Conservation (phyloP, 1,140 invertebrate genomes). For the Drosophila virilis region DNA sequence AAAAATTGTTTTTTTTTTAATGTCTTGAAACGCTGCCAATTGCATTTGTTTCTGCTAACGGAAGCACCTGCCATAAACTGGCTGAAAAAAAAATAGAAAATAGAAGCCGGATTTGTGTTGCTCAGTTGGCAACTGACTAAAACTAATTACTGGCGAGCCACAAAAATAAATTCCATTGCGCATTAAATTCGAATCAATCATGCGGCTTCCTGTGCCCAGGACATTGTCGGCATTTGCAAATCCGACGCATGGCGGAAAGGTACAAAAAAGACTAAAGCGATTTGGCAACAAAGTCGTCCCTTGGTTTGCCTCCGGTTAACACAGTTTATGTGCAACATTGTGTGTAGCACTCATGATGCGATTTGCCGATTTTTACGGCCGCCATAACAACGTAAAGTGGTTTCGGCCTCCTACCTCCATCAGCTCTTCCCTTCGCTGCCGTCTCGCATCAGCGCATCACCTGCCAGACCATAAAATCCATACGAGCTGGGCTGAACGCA, state of each 20-base stretch:
- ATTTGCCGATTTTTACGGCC: constrained; percentile 56
- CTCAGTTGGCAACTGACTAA: constrained; percentile 62
- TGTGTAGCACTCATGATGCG: constrained; percentile 44
- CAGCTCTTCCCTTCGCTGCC: not conserved
- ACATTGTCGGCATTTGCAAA: constrained; percentile 45
- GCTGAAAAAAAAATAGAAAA: constrained; percentile 15
- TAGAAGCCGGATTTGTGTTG: constrained; percentile 34
- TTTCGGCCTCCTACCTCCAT: not conserved
- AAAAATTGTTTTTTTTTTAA: constrained; percentile 18
- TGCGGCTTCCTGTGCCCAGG: constrained; percentile 32
- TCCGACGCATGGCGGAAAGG: constrained; percentile 14
- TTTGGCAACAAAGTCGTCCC: constrained; percentile 36
- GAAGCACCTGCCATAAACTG: constrained; percentile 66
- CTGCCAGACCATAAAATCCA: constrained; percentile 56
- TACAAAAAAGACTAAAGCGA: constrained; percentile 25
- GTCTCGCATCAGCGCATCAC: constrained; percentile 19
- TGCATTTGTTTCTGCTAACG: constrained; percentile 29
- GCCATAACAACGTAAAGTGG: constrained; percentile 51
- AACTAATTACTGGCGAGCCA: constrained; percentile 63
- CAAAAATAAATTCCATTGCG: constrained; percentile 50
- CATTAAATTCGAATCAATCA: constrained; percentile 81
- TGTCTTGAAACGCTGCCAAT: constrained; percentile 57
- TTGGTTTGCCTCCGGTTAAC: not conserved
- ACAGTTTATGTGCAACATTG: constrained; percentile 40
- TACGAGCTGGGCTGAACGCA: constrained; percentile 23